These are phyloP conservation scores for Pogona vitticeps DNA, from an alignment of 2,113 vertebrate genomes.

Conservation along the genomic window DNA sequence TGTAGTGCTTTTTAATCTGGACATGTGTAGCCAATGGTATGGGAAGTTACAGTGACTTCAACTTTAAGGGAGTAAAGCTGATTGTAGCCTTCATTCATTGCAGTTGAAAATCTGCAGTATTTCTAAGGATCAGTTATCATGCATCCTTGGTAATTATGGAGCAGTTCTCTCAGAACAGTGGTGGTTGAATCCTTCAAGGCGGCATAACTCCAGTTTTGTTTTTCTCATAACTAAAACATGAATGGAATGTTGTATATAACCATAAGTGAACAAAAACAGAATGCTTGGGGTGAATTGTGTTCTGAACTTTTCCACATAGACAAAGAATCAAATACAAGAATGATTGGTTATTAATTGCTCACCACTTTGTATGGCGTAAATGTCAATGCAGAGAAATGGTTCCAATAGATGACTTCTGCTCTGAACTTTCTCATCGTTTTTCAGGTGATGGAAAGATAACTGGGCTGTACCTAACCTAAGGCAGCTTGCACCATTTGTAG, in stretches of 20 bases:
- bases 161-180: constrained; percentile 58
- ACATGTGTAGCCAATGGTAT: not conserved
- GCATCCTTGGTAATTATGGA: constrained; percentile 30
- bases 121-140: constrained; percentile 32
- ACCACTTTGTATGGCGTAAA: not conserved
- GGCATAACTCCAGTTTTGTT: constrained; percentile 51
- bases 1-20: no score
- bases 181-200: constrained; percentile 47
- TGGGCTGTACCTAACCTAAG: not conserved
- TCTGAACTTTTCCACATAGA: not conserved
- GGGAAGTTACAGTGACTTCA: not conserved
- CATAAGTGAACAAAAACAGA: constrained; percentile 33
- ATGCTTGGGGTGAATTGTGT: not conserved
- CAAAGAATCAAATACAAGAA: not conserved
- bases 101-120: constrained; percentile 34
- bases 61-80: not conserved
- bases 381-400: not conserved
- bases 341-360: not conserved
- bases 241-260: constrained; percentile 47
- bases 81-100: constrained; percentile 32
- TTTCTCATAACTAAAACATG: constrained; percentile 27
- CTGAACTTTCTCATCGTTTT: not conserved
- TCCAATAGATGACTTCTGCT: not conserved
- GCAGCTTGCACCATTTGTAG: not conserved
- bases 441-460: not conserved